Base-by-base conservation (phyloP, 2,113 vertebrate species). In the Okapia johnstoni region DNA sequence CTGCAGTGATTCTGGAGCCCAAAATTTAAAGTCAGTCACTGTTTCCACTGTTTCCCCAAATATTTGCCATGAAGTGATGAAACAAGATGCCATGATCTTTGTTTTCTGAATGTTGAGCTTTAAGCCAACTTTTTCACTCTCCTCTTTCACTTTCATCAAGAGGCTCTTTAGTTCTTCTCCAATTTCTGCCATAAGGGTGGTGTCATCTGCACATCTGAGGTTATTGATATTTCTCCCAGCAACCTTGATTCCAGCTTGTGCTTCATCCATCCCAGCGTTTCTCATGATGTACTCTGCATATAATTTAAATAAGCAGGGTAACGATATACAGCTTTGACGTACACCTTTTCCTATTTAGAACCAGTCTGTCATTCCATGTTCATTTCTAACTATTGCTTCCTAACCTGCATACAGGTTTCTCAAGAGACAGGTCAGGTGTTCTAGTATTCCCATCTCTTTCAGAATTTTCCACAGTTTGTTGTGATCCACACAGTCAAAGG, bases 251-350 rank as follows among this genome's bases (percentile, higher is more conserved):
- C 61, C 15, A 63, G 33, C 3, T 17, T 63, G 61, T 63, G 15
- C 3, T 19, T n/a, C 33, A 4, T n/a, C 16, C 1, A 63, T 33
- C 1, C 61, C 61, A 63, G 16, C 0, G 0, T 63, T 17, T 63
- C 61, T 17, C 61, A n/a, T 63, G 61, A n/a, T 63, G 15, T 63
- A n/a, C 15, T 63, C 30, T 63, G 15, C 61, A 63, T 63, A 63
- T 4, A 63, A 17, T 30, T 63, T 63, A 63, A 4, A 63, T 63
- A 17, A 63, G 7, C 30, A 17, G 61, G 30, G 1, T 17, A 30
- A 63, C 15, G 16, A 63, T 63, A 33, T 33, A 33, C 7, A 33
- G 61, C 15, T 30, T 63, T 63, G 61, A 33, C 0, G 1, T 17
- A 63, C 61, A 33, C 7, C 3, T 63, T 63, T 63, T 63, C 1